Base-by-base conservation (phyloP, 2,797 vertebrate species). In the Percopsis omiscomaycus region DNA sequence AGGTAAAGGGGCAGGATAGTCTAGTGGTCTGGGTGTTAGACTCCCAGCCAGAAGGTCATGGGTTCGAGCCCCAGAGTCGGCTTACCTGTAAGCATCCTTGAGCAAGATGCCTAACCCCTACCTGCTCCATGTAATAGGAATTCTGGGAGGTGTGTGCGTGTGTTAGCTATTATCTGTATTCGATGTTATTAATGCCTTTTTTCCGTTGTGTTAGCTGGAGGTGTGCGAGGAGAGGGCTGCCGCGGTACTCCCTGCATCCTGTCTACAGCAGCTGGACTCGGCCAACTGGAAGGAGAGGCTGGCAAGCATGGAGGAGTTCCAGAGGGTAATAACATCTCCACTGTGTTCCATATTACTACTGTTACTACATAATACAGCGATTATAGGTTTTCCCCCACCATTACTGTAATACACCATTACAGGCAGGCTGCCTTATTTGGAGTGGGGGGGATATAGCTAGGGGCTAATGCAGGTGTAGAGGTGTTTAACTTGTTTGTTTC, bases 271-370 rank as follows among this genome's bases (percentile, higher is more conserved):
- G 75, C 69, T 99, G 65, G 96, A 97, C 77, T 98, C 97, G 0
- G 81, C 93, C 76, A 99, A 98, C 84, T 99, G 98, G 97, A 99
- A 99, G 79, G 98, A 99, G 86, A 93, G 98, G 52, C 91, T 99
- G 77, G 96, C 97, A 30, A 95, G 95, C 86, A 98, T 98, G 97
- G 98, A 99, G 77, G 98, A 99, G 58, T 99, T 99, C 85, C 96
- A 98, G 76, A 96, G 89, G 93, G 98, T 98, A 79, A 79, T 45
- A 1, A 22, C 0, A 32, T 4, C 47, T 44, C 14, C 2, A 44
- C 0, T 61, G n/a, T 27, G 15, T 44, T 32, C 5, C 37, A 57
- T 4, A 57, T 42, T 57, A 44, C 11, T 13, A 48, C 46, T 48
- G 11, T 13, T 48, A 63, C 10, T 15, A 11, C 60, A 5, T 22